phyloP scores from a whole-genome alignment of 2,888 invertebrate species.

The Xestia ashworthii region DNA sequence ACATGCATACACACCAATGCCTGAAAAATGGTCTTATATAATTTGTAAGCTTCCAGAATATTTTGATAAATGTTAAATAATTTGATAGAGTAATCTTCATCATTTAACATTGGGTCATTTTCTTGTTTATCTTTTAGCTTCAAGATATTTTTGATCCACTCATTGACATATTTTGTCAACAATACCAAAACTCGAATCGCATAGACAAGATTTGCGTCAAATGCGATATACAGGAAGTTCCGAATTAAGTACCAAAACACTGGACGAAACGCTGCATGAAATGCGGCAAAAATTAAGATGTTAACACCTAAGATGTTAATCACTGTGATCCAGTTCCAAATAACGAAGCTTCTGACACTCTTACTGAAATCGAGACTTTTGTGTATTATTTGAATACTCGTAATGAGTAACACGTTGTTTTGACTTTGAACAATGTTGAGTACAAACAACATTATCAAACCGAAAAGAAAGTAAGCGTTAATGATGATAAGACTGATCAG shows the following conservation, averaged over 20 bases:
- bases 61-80: not conserved
- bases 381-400: slow-evolving; percentile 10
- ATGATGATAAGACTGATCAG: not conserved
- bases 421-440: slow-evolving; percentile 8
- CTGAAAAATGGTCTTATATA: not conserved
- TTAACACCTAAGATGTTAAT: not conserved
- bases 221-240: not conserved
- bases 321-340: slow-evolving; percentile 16
- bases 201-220: not conserved
- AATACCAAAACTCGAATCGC: slow-evolving; percentile 1
- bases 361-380: not conserved
- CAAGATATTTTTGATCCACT: not conserved
- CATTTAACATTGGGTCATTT: not conserved
- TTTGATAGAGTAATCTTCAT: not conserved
- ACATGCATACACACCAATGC: not conserved
- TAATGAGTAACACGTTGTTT: slow-evolving; percentile 12
- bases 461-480: not conserved
- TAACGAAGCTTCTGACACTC: not conserved
- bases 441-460: slow-evolving; percentile 5
- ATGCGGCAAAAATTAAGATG: not conserved
- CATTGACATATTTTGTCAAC: not conserved
- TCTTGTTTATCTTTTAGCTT: not conserved
- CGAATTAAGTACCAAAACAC: not conserved
- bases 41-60: not conserved
- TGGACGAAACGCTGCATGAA: not conserved